Percentiles rank a stretch among this genome's conserved stretches.
phyloP scores from a whole-genome alignment of 2,797 vertebrate genomes.

The Philypnodon macrostomus region DNA sequence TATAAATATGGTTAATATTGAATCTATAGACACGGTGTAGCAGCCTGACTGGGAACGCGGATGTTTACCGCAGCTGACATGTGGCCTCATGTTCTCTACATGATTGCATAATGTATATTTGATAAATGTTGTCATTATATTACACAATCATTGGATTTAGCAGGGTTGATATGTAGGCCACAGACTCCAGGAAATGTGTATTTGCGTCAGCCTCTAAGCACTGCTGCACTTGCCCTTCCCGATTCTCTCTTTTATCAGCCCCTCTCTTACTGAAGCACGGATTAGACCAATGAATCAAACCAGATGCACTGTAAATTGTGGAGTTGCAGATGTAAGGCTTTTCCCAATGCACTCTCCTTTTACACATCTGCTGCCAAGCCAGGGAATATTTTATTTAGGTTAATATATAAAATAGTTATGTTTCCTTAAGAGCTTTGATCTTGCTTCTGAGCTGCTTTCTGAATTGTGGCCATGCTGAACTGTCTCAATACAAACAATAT shows the following conservation, averaged over 20 bases:
- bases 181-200: constrained; percentile 21
- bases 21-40: no score
- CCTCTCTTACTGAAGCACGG: constrained; percentile 2
- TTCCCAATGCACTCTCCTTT: constrained; percentile 17
- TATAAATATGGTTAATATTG: no score
- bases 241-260: constrained; percentile 34
- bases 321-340: constrained; percentile 16
- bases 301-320: constrained; percentile 23
- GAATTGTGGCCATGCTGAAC: neutral
- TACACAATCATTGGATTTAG: constrained; percentile 56
- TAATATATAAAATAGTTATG: neutral
- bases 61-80: constrained; percentile 13
- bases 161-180: constrained; percentile 48
- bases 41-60: constrained; percentile 14
- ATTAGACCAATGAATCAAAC: constrained; percentile 23
- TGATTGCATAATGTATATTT: constrained; percentile 48
- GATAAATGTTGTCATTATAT: constrained; percentile 58
- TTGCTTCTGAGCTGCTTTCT: neutral
- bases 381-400: constrained; percentile 14
- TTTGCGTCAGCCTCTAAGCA: constrained; percentile 33
- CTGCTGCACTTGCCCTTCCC: constrained; percentile 16
- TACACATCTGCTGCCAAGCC: constrained; percentile 5
- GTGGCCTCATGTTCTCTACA: constrained; percentile 13
- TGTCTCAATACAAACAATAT: neutral
- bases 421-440: neutral